Percentiles rank a stretch among this genome's conserved stretches.
Evolutionary conservation across 2,113 vertebrate species (phyloP).

Genomic region (Chloebia gouldiae): DNA sequence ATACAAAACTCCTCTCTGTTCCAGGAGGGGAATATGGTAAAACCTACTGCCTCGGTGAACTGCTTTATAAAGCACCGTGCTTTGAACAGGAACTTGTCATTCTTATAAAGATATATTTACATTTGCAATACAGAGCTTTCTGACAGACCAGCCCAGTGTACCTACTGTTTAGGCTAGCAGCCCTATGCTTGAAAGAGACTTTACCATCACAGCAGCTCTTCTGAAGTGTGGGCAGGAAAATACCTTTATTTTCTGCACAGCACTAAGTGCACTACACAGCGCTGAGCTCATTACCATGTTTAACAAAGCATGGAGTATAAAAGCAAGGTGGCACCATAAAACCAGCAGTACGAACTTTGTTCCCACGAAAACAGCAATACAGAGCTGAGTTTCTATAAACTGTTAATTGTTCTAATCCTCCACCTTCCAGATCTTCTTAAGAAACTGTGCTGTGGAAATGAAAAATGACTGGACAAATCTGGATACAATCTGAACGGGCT

Average conservation of each 20-base stretch:
- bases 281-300: constrained; percentile 23
- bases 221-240: constrained; percentile 42
- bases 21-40: neutral
- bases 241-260: constrained; percentile 41
- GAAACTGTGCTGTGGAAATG: neutral
- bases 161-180: neutral
- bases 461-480: neutral
- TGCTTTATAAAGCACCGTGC: neutral
- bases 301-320: constrained; percentile 15
- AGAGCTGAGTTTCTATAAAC: neutral
- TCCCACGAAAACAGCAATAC: neutral
- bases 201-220: neutral
- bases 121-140: neutral
- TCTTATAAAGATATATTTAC: neutral
- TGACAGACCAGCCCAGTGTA: neutral
- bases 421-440: neutral
- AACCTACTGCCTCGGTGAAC: neutral
- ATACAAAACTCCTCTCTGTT: constrained; percentile 37
- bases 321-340: constrained; percentile 48
- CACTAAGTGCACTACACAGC: neutral
- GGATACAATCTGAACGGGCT: neutral
- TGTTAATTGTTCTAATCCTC: neutral
- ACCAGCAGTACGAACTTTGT: neutral
- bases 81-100: constrained; percentile 7
- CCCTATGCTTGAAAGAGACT: neutral